These are phyloP conservation scores for Micrastur ruficollis DNA, from an alignment of 2,797 vertebrate genomes.

Conservation along the genomic window DNA sequence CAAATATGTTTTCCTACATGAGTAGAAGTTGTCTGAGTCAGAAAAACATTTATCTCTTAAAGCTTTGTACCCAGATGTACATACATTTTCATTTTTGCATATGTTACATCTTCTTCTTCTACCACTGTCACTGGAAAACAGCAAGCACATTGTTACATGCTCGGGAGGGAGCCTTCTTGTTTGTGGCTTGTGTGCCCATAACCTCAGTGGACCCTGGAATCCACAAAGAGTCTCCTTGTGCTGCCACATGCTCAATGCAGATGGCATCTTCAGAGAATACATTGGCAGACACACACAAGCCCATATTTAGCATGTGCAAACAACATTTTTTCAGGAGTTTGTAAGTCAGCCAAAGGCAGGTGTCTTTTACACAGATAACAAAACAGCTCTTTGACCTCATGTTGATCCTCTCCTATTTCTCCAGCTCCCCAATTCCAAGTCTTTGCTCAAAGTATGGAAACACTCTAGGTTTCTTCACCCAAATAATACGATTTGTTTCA, in stretches of 20 bases:
- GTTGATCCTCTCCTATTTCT: not conserved
- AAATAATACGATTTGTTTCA: not conserved
- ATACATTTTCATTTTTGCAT: not conserved
- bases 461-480: not conserved
- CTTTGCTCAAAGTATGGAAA: not conserved
- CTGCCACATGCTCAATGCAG: constrained; percentile 37
- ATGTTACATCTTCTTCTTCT: not conserved
- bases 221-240: not conserved
- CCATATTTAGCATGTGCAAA: not conserved
- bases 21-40: not conserved
- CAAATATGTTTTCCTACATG: not conserved
- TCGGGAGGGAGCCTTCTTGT: not conserved
- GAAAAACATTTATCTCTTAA: not conserved
- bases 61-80: not conserved
- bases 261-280: not conserved
- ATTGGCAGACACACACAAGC: not conserved
- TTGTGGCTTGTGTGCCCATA: not conserved
- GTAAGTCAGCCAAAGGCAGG: constrained; percentile 17
- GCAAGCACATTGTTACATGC: not conserved
- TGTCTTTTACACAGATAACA: constrained; percentile 1
- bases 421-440: not conserved
- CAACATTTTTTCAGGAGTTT: not conserved
- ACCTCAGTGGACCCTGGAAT: constrained; percentile 16
- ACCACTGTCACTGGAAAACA: not conserved
- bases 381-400: not conserved